A percentile compares a stretch with the other conserved stretches of the same genome.
phyloP scores from a whole-genome alignment of 2,888 invertebrate species.

The Lucinisca nassula region DNA sequence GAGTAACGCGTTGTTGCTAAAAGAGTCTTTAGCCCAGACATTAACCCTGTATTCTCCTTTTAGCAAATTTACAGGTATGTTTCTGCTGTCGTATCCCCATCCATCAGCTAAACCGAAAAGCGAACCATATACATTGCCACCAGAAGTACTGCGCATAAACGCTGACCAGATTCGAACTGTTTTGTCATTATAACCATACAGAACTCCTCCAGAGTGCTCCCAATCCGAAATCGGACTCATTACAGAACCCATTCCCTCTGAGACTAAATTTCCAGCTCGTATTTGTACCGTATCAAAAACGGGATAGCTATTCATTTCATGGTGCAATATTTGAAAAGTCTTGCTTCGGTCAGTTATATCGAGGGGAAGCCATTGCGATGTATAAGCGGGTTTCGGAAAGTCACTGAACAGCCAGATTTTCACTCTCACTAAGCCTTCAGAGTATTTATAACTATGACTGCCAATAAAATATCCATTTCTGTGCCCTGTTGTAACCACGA shows the following conservation, averaged over 20 bases:
- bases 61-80: background rate
- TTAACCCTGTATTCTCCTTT: conserved; percentile 21
- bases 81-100: background rate
- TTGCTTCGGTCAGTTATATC: background rate
- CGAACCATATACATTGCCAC: background rate
- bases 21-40: background rate
- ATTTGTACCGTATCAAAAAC: background rate
- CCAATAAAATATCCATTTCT: background rate
- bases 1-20: background rate
- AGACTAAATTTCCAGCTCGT: background rate
- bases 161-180: conserved; percentile 42
- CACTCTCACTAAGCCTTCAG: background rate
- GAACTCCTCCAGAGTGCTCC: conserved; percentile 25
- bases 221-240: background rate
- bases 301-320: background rate
- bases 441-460: background rate
- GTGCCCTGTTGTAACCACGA: conserved; percentile 38
- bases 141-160: background rate
- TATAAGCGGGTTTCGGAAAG: background rate
- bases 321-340: background rate
- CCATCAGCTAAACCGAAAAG: conserved; percentile 20
- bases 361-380: background rate
- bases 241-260: background rate
- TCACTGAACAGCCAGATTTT: background rate
- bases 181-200: conserved; percentile 29